These are phyloP conservation scores for Timema cristinae DNA, from an alignment of 2,888 invertebrate species.

Conservation along the genomic window DNA sequence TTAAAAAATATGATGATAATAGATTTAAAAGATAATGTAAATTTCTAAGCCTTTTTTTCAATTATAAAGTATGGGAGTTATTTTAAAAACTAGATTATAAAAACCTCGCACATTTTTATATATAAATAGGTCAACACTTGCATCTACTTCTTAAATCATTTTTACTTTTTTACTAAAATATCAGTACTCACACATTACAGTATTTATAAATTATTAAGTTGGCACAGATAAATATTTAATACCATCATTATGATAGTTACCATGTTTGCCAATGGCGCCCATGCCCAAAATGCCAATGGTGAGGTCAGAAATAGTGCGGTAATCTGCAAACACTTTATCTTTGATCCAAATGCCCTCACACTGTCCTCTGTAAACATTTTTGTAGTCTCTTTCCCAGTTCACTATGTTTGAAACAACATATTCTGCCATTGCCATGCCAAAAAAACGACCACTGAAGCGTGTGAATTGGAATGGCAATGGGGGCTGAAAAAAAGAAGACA, in stretches of 20 bases:
- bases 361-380: conserved; percentile 43
- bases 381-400: conserved; percentile 47
- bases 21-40: too few species aligned
- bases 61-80: too few species aligned
- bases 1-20: too few species aligned
- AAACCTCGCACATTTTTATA: too few species aligned
- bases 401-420: conserved; percentile 50
- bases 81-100: too few species aligned
- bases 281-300: conserved; percentile 53
- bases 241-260: conserved; percentile 38
- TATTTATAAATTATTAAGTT: too few species aligned
- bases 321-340: conserved; percentile 41
- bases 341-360: conserved; percentile 39
- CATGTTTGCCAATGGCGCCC: conserved; percentile 51
- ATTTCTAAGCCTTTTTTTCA: too few species aligned
- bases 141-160: too few species aligned
- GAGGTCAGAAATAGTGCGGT: conserved; percentile 47
- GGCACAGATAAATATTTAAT: background rate
- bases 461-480: conserved; percentile 41
- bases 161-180: background rate
- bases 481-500: conserved; percentile 22
- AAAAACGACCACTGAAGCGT: conserved; percentile 46
- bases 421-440: conserved; percentile 50
- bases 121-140: too few species aligned
- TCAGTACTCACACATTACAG: background rate